Evolutionary conservation across 2,797 vertebrate species (phyloP), one percentile per base, ranked within the genome.

Genomic region (Coranthus polyacanthus): DNA sequence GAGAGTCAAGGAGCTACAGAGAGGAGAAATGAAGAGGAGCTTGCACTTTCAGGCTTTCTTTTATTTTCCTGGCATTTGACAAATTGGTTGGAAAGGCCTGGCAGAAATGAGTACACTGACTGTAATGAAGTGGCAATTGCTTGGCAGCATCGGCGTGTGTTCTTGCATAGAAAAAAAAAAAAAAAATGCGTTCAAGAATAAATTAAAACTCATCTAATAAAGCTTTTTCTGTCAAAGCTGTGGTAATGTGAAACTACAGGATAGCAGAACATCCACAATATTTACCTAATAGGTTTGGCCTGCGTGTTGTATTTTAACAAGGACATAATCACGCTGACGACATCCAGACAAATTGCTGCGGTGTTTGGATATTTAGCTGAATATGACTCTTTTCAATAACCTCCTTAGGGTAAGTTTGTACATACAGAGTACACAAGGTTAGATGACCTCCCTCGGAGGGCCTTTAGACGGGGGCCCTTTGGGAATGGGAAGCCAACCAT

Each of bases 51-150:
- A 49, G 77, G 72, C n/a, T 78, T 74, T 64, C 65, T 54, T 79
- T 72, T 64, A 64, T 78, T 79, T 65, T 36, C 22, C 3, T 64
- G 72, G 20, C 55, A 54, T 70, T 53, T 86, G 59, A 81, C 42
- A 69, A 77, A 81, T 72, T 64, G 65, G 47, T 51, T 61, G 43
- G n/a, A 45, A 63, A 51, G 36, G 16, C 43, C 22, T 47, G 43
- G 20, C 18, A 63, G 37, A 59, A 56, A 65, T 45, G 12, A 68
- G n/a, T 20, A 38, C 34, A 46, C 5, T 32, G 50, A 52, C 49
- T 55, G 36, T 42, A 34, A 66, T 58, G 39, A 64, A 56, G 37
- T 51, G 26, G 6, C 26, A 4, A 29, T 3, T 4, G 17, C 38
- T 43, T 26, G 15, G 24, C 29, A 10, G 2, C 24, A 37, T 51